phyloP scores from a whole-genome alignment of 2,888 invertebrate species.

The Leptopterna dolabrata region DNA sequence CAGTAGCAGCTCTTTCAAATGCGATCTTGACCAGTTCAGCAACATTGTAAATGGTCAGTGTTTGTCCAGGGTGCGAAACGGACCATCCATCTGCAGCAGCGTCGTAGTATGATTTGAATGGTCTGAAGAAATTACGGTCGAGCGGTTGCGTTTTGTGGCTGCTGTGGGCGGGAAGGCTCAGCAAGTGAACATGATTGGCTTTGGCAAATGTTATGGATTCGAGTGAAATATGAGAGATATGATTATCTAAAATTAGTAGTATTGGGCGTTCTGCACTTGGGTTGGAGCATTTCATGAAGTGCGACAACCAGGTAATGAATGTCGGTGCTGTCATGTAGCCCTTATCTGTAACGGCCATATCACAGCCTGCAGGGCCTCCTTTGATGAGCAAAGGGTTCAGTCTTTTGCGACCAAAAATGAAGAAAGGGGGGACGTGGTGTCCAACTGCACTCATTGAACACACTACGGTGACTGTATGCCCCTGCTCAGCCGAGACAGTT shows the following conservation, averaged over 20 bases:
- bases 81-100: too few relatives aligned
- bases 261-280: not conserved
- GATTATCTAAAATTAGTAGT: not conserved
- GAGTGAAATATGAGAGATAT: not conserved
- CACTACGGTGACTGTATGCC: conserved; percentile 40
- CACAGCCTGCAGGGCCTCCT: not conserved
- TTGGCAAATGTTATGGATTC: not conserved
- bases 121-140: too few relatives aligned
- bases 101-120: too few relatives aligned
- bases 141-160: not conserved
- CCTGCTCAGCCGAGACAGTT: conserved; percentile 58
- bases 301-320: not conserved
- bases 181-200: not conserved
- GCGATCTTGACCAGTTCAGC: too few relatives aligned
- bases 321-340: not conserved
- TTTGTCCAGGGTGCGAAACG: too few relatives aligned
- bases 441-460: not conserved
- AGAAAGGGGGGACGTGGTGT: not conserved
- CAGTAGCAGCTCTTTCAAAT: too few relatives aligned
- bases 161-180: not conserved
- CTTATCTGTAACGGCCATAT: too few relatives aligned
- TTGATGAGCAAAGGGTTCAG: not conserved
- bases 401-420: not conserved
- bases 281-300: not conserved
- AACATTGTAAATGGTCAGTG: too few relatives aligned